Evolutionary conservation across 2,888 invertebrate genomes (phyloP).

Genomic region (Scotopteryx bipunctaria): DNA sequence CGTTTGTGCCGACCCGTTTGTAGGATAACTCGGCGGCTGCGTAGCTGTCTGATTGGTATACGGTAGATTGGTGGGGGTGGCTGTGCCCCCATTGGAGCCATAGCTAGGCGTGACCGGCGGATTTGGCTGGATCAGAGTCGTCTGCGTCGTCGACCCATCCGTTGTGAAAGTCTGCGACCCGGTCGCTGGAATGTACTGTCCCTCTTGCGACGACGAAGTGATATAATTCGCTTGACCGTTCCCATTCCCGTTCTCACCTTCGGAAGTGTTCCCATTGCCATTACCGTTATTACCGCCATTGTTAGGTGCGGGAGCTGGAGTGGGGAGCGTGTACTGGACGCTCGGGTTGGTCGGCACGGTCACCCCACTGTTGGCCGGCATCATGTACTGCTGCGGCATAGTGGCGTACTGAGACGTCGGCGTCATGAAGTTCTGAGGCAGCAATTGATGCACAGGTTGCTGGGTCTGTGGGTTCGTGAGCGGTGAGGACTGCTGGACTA

Average conservation of each 20-base stretch:
- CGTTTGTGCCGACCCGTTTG: slow-evolving; percentile 60
- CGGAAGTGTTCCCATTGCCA: slow-evolving; percentile 48
- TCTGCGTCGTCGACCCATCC: slow-evolving; percentile 58
- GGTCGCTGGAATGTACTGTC: slow-evolving; percentile 54
- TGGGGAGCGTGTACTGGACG: slow-evolving; percentile 65
- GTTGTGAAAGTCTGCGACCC: slow-evolving; percentile 59
- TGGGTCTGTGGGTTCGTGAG: slow-evolving; percentile 61
- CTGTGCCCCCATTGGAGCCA: slow-evolving; percentile 51
- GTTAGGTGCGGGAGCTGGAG: slow-evolving; percentile 45
- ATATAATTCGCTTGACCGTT: slow-evolving; percentile 70
- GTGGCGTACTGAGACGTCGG: slow-evolving; percentile 68
- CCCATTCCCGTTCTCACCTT: slow-evolving; percentile 59
- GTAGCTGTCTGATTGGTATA: slow-evolving; percentile 53
- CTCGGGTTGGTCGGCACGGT: slow-evolving; percentile 60
- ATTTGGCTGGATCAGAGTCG: slow-evolving; percentile 53
- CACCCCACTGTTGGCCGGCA: slow-evolving; percentile 63
- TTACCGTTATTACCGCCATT: slow-evolving; percentile 71
- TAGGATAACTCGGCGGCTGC: slow-evolving; percentile 62
- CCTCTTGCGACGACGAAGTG: slow-evolving; percentile 74
- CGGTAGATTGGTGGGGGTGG: slow-evolving; percentile 29
- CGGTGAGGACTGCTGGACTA: slow-evolving; percentile 69
- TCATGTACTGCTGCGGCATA: slow-evolving; percentile 71
- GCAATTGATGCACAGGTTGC: slow-evolving; percentile 64
- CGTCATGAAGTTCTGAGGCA: slow-evolving; percentile 66
- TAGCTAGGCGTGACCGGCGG: slow-evolving; percentile 60